Percentiles rank a stretch among this genome's conserved stretches.
Evolutionary conservation across 2,797 vertebrate genomes (phyloP).

Genomic region (Cossypha polioptera): DNA sequence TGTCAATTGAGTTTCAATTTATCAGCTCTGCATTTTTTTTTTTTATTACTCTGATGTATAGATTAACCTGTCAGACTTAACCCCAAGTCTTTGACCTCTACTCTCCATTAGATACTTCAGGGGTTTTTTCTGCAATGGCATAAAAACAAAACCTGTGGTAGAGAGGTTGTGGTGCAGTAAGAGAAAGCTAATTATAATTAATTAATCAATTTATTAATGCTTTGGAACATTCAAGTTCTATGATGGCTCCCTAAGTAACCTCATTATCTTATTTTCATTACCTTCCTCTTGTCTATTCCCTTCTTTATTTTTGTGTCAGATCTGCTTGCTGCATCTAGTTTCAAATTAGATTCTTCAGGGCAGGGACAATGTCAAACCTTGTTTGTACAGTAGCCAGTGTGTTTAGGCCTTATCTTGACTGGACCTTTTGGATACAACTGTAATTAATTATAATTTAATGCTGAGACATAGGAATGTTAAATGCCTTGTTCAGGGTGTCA

Average conservation of each 20-base stretch:
- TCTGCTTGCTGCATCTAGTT: neutral
- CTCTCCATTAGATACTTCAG: neutral
- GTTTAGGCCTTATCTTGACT: neutral
- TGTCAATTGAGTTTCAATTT: neutral
- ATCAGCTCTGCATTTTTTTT: neutral
- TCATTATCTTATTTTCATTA: conserved; percentile 50
- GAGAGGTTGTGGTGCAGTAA: neutral
- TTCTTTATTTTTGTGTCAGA: conserved; percentile 4
- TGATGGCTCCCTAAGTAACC: conserved; percentile 38
- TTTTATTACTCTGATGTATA: neutral
- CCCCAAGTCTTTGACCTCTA: neutral
- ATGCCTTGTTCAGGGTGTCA: conserved; percentile 28
- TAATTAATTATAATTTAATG: conserved; percentile 47
- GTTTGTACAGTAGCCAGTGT: neutral
- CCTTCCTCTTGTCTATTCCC: neutral
- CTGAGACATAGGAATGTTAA: conserved; percentile 9
- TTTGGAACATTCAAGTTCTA: conserved; percentile 5
- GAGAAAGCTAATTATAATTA: conserved; percentile 34
- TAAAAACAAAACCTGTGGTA: neutral
- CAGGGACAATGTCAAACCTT: neutral
- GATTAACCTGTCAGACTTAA: conserved; percentile 23
- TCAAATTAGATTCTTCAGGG: conserved; percentile 20
- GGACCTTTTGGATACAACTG: conserved; percentile 8
- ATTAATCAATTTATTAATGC: conserved; percentile 52
- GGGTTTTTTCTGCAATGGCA: neutral